Evolutionary conservation across 2,888 invertebrate genomes (phyloP), one percentile per base, ranked within the genome.

Genomic region (Oscheius sp.): DNA sequence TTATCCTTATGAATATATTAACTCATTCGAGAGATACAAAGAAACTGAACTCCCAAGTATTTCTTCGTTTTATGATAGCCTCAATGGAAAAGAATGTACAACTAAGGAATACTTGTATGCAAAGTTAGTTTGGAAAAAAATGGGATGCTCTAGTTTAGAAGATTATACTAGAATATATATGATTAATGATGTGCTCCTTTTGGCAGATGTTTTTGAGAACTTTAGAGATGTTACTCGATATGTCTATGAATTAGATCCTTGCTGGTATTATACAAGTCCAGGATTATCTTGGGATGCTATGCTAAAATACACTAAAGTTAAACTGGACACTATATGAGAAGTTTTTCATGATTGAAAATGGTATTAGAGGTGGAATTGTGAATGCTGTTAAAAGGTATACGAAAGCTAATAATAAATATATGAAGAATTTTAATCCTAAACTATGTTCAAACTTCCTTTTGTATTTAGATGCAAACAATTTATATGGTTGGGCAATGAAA

Each of bases 1-100:
- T 2, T 82, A 79, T 71, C 82, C 81, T 1, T 86, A 84, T 74
- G 80, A 85, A 32, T 82, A 80, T 62, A 78, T 85, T 72, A 72
- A 81, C 54, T 72, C 72, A 20, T 67, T 57, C 33, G 70, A 74
- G 32, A 73, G 61, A 50, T 84, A 77, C 61, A 22, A 72, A 2
- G 80, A 83, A 70, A 75, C 71, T 26, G 9, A 68, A 56, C 68
- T 84, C 33, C 78, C 75, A 59, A 8, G 38, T 8, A 71, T 45
- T 47, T 6, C 28, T n/a, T n/a, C 20, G 12, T 78, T 80, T 61
- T 73, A 72, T 63, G 68, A 71, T 51, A 47, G 2, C 2, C 47
- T 82, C n/a, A 75, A 57, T 71, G 38, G 61, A 9, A 54, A 62
- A 30, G n/a, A 64, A 32, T 69, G 67, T 47, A 47, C 69, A 17